Conservation (phyloP, 2,797 vertebrate genomes). For the Euthynnus affinis region DNA sequence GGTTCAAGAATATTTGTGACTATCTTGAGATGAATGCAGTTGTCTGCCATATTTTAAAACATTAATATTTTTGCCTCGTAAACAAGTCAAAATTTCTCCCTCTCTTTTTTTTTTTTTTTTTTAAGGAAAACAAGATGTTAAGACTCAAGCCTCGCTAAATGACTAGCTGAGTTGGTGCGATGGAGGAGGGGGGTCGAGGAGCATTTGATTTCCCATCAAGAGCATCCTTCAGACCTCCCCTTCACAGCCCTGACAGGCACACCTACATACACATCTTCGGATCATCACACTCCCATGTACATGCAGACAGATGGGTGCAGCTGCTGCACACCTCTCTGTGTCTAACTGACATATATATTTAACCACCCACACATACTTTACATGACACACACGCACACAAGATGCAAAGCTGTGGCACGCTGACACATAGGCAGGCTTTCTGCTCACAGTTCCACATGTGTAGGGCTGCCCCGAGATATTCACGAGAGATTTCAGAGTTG, state of each 20-base stretch:
- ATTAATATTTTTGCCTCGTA: slow-evolving; percentile 6
- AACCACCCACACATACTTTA: slow-evolving; percentile 66
- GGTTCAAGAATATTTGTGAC: not conserved
- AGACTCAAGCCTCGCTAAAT: slow-evolving; percentile 40
- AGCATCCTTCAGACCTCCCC: slow-evolving; percentile 60
- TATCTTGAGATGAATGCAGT: not conserved
- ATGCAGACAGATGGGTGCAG: slow-evolving; percentile 66
- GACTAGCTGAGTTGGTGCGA: slow-evolving; percentile 25
- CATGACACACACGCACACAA: slow-evolving; percentile 40
- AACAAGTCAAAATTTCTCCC: slow-evolving; percentile 13
- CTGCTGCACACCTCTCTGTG: slow-evolving; percentile 68
- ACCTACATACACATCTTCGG: slow-evolving; percentile 54
- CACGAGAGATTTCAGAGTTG: slow-evolving; percentile 48
- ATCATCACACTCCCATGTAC: slow-evolving; percentile 66
- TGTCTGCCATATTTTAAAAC: slow-evolving; percentile 6
- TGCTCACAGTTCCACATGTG: slow-evolving; percentile 24
- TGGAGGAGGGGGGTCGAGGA: slow-evolving; percentile 27
- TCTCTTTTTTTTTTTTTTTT: not conserved
- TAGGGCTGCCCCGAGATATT: slow-evolving; percentile 39
- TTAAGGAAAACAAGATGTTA: slow-evolving; percentile 30
- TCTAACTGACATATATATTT: slow-evolving; percentile 77
- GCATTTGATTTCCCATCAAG: slow-evolving; percentile 70
- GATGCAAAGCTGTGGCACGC: slow-evolving; percentile 56
- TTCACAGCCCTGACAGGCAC: slow-evolving; percentile 62
- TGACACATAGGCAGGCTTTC: slow-evolving; percentile 48